Conservation (phyloP, 1,140 invertebrate genomes). For the Lepidotrigona ventralis region DNA sequence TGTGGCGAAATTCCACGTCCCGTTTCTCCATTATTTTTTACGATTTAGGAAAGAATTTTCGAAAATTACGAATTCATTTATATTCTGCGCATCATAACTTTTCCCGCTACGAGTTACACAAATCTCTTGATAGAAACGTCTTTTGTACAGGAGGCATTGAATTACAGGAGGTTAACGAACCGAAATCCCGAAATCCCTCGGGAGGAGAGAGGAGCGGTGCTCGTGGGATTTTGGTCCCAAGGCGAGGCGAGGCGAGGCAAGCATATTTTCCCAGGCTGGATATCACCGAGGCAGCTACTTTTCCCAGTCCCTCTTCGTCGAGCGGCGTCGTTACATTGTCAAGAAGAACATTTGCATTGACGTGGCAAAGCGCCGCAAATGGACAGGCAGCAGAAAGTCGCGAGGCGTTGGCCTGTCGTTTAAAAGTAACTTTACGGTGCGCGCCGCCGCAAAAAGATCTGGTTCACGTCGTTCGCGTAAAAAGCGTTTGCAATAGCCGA, state of each 20-base stretch:
- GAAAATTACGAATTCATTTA: too few species aligned
- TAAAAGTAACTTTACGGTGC: conserved; percentile 41
- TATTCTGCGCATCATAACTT: too few species aligned
- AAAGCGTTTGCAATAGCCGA: conserved; percentile 35
- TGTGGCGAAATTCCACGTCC: too few species aligned
- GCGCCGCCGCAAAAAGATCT: conserved; percentile 44
- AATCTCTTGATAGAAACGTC: too few species aligned
- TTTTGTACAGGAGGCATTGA: too few species aligned
- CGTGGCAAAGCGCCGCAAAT: conserved; percentile 33
- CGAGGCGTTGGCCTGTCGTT: conserved; percentile 34
- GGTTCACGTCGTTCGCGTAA: conserved; percentile 44
- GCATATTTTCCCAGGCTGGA: not conserved
- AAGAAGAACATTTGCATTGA: conserved; percentile 42
- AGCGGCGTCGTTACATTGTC: conserved; percentile 31
- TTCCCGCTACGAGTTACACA: too few species aligned
- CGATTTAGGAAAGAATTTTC: too few species aligned
- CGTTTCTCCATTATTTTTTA: too few species aligned
- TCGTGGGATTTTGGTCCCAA: not conserved
- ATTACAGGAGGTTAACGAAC: too few species aligned
- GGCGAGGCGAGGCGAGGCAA: not conserved
- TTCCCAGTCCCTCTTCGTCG: conserved; percentile 14
- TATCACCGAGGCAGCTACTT: not conserved
- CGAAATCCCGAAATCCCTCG: not conserved
- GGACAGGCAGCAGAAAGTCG: conserved; percentile 39
- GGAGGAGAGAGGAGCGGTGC: too few species aligned